These are phyloP conservation scores for Pseudoatta argentina DNA, from an alignment of 1,140 invertebrate species.

Conservation along the genomic window DNA sequence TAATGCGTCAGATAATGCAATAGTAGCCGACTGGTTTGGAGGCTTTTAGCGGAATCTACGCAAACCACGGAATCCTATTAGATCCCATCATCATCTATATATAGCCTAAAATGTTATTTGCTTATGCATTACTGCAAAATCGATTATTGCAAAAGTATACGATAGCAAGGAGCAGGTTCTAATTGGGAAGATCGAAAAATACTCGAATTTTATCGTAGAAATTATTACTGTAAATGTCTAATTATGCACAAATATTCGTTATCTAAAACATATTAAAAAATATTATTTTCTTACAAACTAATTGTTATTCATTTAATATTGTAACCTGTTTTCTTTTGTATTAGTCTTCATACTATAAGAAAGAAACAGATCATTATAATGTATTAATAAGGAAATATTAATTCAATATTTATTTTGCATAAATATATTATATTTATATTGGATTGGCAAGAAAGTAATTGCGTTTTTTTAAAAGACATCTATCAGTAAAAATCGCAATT, in stretches of 20 bases:
- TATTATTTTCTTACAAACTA: too few species aligned
- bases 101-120: conserved; percentile 47
- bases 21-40: conserved; percentile 45
- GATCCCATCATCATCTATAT: conserved; percentile 41
- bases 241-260: background rate
- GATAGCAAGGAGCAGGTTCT: background rate
- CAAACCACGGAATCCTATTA: conserved; percentile 58
- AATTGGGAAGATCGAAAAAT: background rate
- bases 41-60: conserved; percentile 58
- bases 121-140: conserved; percentile 35
- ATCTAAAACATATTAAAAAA: background rate
- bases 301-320: too few species aligned
- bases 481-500: too few species aligned
- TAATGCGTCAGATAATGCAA: conserved; percentile 55
- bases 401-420: background rate
- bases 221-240: background rate
- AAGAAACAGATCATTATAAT: too few species aligned
- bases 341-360: too few species aligned
- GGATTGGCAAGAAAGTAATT: too few species aligned
- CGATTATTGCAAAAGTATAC: conserved; percentile 44
- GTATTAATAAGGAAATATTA: background rate
- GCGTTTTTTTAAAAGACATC: too few species aligned
- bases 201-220: background rate
- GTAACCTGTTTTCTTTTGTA: too few species aligned
- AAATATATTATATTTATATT: background rate